Evolutionary conservation across 2,888 invertebrate species (phyloP), one percentile per base, ranked within the genome.

Genomic region (Quadriops clusia): DNA sequence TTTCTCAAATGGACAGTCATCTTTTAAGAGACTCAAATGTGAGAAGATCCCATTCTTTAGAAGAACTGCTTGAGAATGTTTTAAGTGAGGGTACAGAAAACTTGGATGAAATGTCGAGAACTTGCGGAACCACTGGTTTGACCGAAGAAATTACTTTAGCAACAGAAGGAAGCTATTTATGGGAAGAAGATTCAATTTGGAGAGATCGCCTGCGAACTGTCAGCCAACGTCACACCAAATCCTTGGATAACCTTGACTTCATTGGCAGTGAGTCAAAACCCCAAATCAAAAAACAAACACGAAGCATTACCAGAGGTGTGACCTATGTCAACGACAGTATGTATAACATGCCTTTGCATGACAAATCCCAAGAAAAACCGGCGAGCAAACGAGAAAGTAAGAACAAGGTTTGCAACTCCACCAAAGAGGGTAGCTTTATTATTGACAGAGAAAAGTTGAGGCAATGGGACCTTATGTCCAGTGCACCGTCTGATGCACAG

Each of bases 391-490:
- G 65, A 31, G 65, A 65, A 36, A 65, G 64, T 46, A 68, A 67
- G 28, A 68, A 30, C 23, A 39, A 39, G 11, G 58, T 41, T 46
- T 50, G 47, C 6, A 46, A 45, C 33, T 44, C 55, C 46, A 55
- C 40, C 41, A 50, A 51, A 40, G 51, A 54, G 41, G 47, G 46
- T 32, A 55, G 48, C 46, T 61, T 60, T 44, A 52, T 53, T 58
- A 74, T 85, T 49, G 86, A 86, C 64, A 74, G 86, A 47, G 86
- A 86, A 63, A 85, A 81, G 45, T 69, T 86, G 46, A 71, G 86
- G 30, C 86, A 86, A 53, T 86, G 86, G 86, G 86, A 86, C 63
- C 71, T 85, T 49, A 73, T 86, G 76, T 86, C 86, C 36, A 85
- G 85, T 66, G 85, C 61, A 27, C 60, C 61, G 27, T 53, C 56